Percentiles rank a stretch among this genome's conserved stretches.
These are phyloP conservation scores for Glareola pratincola DNA, from an alignment of 2,113 vertebrate genomes.

Conservation along the genomic window DNA sequence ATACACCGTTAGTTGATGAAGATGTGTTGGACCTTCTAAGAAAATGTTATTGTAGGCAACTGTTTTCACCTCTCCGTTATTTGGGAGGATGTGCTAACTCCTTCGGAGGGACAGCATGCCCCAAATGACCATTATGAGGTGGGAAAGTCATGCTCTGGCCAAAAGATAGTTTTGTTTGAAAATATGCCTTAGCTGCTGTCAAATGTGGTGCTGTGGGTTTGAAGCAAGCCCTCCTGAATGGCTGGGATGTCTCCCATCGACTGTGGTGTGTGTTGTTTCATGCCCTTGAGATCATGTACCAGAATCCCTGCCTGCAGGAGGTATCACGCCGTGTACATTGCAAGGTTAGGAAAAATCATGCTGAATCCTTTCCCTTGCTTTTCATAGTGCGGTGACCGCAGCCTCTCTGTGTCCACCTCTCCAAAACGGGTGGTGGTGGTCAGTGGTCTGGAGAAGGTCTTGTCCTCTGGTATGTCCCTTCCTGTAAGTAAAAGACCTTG, in stretches of 20 bases:
- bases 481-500: not conserved
- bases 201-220: not conserved
- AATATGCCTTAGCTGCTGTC: accelerated
- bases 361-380: not conserved
- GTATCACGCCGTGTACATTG: accelerated
- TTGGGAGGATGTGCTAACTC: not conserved
- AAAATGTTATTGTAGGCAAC: not conserved
- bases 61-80: not conserved
- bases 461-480: not conserved
- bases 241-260: accelerated
- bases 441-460: not conserved
- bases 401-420: not conserved
- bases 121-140: not conserved
- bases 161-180: not conserved
- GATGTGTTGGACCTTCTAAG: not conserved
- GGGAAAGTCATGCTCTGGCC: not conserved
- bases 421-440: not conserved
- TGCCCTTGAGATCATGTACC: not conserved
- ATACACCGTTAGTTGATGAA: accelerated
- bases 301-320: not conserved
- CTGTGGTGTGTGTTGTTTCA: not conserved
- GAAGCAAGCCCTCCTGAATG: not conserved
- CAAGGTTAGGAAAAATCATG: accelerated
- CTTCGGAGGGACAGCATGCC: not conserved
- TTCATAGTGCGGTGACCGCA: not conserved